Evolutionary conservation across 2,888 invertebrate genomes (phyloP), one percentile per base, ranked within the genome.

Genomic region (Cremastinae sp.): DNA sequence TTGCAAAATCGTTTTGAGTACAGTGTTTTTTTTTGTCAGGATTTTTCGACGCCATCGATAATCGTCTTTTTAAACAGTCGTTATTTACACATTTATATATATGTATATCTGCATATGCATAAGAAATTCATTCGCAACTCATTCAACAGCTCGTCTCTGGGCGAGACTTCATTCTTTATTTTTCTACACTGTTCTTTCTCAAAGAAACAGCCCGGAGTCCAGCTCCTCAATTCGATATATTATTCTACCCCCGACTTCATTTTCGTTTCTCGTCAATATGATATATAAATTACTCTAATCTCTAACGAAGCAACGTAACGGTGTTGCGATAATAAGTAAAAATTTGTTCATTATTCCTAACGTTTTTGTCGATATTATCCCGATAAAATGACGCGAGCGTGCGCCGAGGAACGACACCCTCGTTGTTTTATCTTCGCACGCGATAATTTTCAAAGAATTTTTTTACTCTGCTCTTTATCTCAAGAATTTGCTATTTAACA

Each of bases 291-390:
- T 12, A 58, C 53, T 76, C 58, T 64, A 68, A 68, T 65, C 28
- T 70, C 70, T 70, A 75, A 71, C 59, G 70, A 54, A 70, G 65
- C 70, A 61, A 66, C 65, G 49, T 71, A 59, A 75, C 64, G 45
- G 65, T 38, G 54, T 54, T 75, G 59, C 38, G 38, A 75, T 53
- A n/a, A n/a, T n/a, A 47, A 53, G 59, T 70, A 70, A 71, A 71
- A 71, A 54, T 65, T 59, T 28, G 2, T 28, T 5, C 8, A 53
- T 61, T 58, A n/a, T n/a, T n/a, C n/a, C 43, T 65, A 54, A 20
- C 34, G 22, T 53, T 9, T 41, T 14, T 53, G 28, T 41, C n/a
- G 20, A 14, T 28, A 28, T 28, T 28, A 28, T 28, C 28, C n/a
- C 28, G 28, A 28, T 28, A 3, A 28, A 28, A 28, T 3, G 5